phyloP scores from a whole-genome alignment of 2,113 vertebrate genomes.

The Vireo altiloquus region DNA sequence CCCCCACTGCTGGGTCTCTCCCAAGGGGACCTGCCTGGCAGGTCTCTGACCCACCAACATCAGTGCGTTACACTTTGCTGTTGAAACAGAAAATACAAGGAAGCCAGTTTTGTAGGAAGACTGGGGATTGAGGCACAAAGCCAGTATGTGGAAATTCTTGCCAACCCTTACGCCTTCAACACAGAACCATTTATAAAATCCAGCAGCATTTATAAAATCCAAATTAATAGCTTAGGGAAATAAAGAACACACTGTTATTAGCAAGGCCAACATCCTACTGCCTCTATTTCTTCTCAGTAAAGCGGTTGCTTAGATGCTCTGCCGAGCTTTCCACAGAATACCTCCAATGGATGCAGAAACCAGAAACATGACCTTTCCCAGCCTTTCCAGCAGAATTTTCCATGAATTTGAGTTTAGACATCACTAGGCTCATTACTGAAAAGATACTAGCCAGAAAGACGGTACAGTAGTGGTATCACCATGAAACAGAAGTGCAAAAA shows the following conservation, averaged over 20 bases:
- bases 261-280: not conserved
- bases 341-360: not conserved
- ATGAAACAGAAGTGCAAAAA: not conserved
- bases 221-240: not conserved
- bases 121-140: not conserved
- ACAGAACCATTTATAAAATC: not conserved
- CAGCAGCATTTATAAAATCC: not conserved
- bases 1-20: not conserved
- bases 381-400: slow-evolving; percentile 10
- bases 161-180: not conserved
- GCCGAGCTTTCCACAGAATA: not conserved
- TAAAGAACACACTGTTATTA: not conserved
- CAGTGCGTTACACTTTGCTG: not conserved
- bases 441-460: not conserved
- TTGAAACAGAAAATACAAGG: not conserved
- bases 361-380: slow-evolving; percentile 7
- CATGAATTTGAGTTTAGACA: not conserved
- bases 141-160: not conserved
- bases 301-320: not conserved
- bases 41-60: not conserved
- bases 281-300: not conserved
- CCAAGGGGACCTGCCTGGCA: not conserved
- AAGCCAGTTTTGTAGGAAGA: not conserved
- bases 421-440: not conserved
- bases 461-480: not conserved